Evolutionary conservation across 1,140 invertebrate species (phyloP), one percentile per base, ranked within the genome.

Genomic region (Maniola jurtina): DNA sequence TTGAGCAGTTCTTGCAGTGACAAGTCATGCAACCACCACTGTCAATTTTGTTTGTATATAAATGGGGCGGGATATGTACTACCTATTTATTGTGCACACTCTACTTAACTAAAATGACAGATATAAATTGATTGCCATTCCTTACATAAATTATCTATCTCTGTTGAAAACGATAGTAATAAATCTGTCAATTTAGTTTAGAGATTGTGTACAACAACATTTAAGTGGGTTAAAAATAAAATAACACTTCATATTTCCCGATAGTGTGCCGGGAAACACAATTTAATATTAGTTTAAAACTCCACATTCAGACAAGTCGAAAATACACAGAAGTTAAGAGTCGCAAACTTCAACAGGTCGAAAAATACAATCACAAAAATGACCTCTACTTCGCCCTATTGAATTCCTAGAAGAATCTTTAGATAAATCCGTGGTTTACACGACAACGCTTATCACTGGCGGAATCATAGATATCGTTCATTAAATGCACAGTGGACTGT

Each of bases 201-300:
- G 36, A 38, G 36, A 9, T 38, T 38, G 36, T 9, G 5, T 6
- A 38, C 5, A 45, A 45, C 9, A 11, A n/a, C 1, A 34, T 47
- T 13, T 15, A 35, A 14, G 50, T 36, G 64, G 64, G 56, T 11
- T 38, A 59, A 63, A 73, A 75, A 73, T 64, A 79, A 85, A 80
- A 79, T 76, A 75, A 77, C 63, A 66, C 57, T 64, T 66, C 76
- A 73, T 70, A 75, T 70, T 72, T 79, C 80, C 77, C 80, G 75
- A 73, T 72, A 76, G 58, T 76, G 64, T 76, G 63, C 64, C 74
- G 75, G 77, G 79, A 79, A 73, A 81, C 73, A 81, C 72, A 84
- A 80, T 84, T 81, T 81, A 81, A 85, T 86, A 83, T 89, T 88
- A 84, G 79, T 84, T 86, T 84, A 70, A 89, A 90, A 90, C 86